Percentiles rank a stretch among this genome's conserved stretches.
These are phyloP conservation scores for Rhagophthalmus giganteus DNA, from an alignment of 2,888 invertebrate genomes.

Conservation along the genomic window DNA sequence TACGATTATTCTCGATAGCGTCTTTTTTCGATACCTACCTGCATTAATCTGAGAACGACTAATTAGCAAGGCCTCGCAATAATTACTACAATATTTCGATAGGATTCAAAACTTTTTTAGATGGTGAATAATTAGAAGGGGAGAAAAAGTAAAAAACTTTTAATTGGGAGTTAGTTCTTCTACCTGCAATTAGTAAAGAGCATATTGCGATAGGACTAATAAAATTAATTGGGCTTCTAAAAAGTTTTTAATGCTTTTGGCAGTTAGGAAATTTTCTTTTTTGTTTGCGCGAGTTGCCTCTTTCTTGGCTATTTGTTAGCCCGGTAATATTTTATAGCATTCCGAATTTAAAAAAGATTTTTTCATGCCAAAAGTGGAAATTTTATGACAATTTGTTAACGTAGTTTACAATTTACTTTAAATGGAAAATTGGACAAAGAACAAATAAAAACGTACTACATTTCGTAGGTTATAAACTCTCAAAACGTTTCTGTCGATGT, in stretches of 20 bases:
- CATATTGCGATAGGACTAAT: slow-evolving; percentile 6
- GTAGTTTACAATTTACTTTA: too few relatives aligned
- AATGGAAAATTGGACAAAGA: too few relatives aligned
- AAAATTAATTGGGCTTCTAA: slow-evolving; percentile 11
- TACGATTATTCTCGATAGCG: slow-evolving; percentile 8
- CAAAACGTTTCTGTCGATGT: slow-evolving; percentile 15
- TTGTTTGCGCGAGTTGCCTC: too few relatives aligned
- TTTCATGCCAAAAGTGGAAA: too few relatives aligned
- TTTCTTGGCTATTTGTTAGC: too few relatives aligned
- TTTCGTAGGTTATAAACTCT: slow-evolving; percentile 11
- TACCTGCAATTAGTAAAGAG: slow-evolving; percentile 11
- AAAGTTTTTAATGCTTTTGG: too few relatives aligned
- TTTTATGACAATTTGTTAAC: too few relatives aligned
- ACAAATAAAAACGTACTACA: slow-evolving; percentile 5
- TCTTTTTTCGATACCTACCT: slow-evolving; percentile 10
- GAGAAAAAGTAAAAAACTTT: slow-evolving; percentile 12
- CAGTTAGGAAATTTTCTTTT: too few relatives aligned
- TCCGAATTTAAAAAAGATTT: too few relatives aligned
- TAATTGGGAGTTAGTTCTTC: slow-evolving; percentile 7
- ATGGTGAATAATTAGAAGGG: slow-evolving; percentile 13
- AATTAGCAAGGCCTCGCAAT: slow-evolving; percentile 5
- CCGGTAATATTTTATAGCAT: too few relatives aligned
- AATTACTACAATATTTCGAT: slow-evolving; percentile 1
- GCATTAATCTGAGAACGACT: slow-evolving; percentile 1
- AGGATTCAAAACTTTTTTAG: slow-evolving; percentile 16